phyloP scores from a whole-genome alignment of 1,140 invertebrate species.

The Mercenaria mercenaria region DNA sequence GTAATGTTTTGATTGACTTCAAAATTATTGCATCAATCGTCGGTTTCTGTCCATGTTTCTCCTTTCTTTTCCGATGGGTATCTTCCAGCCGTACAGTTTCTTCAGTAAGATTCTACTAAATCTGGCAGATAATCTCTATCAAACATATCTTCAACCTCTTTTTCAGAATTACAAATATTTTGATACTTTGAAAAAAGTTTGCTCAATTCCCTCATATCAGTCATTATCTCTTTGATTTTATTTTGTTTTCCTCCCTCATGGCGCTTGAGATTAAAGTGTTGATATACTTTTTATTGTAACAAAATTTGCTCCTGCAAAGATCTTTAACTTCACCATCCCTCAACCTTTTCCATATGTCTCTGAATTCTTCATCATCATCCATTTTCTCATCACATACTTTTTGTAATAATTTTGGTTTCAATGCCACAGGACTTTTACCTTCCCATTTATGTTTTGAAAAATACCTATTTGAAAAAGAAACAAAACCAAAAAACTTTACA shows the following conservation, averaged over 20 bases:
- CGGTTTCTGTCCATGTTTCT: neutral
- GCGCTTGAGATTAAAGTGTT: too few species aligned
- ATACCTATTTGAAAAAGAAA: constrained; percentile 17
- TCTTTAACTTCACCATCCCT: constrained; percentile 59
- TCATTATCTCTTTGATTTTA: constrained; percentile 45
- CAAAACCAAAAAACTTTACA: constrained; percentile 40
- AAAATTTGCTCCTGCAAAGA: constrained; percentile 57
- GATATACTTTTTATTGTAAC: constrained; percentile 28
- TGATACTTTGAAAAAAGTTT: neutral
- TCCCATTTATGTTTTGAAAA: constrained; percentile 18
- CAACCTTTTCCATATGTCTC: constrained; percentile 53
- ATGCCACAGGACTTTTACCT: neutral
- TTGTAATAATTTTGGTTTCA: too few species aligned
- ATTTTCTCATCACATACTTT: neutral
- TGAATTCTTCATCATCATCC: neutral
- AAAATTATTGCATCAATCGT: neutral
- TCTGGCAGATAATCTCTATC: neutral
- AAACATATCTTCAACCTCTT: too few species aligned
- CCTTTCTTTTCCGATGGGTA: neutral
- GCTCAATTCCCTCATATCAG: constrained; percentile 47
- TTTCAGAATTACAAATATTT: neutral
- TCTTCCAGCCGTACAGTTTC: neutral
- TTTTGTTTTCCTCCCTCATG: constrained; percentile 26
- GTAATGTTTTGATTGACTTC: neutral
- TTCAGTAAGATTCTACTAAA: neutral